A percentile compares a stretch with the other conserved stretches of the same genome.
phyloP scores from a whole-genome alignment of 2,113 vertebrate species.

The Rhynchomys soricoides region DNA sequence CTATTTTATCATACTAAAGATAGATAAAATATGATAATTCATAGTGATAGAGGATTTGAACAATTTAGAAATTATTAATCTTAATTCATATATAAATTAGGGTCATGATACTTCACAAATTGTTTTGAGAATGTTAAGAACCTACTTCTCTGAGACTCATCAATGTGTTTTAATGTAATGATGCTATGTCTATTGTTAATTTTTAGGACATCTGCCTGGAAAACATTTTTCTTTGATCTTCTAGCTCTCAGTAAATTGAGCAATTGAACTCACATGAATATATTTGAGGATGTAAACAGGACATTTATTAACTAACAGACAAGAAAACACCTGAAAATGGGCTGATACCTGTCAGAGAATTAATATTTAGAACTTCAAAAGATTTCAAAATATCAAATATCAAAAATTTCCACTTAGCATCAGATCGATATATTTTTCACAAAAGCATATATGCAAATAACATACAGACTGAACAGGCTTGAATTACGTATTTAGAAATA shows the following conservation, averaged over 20 bases:
- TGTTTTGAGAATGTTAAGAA: not conserved
- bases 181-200: not conserved
- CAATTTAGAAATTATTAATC: not conserved
- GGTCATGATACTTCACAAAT: not conserved
- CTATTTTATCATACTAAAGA: not conserved
- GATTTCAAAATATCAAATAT: too few relatives aligned
- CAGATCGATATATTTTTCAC: not conserved
- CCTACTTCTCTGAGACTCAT: not conserved
- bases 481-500: not conserved
- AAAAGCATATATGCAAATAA: not conserved
- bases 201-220: not conserved
- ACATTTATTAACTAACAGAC: not conserved
- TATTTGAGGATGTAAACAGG: not conserved
- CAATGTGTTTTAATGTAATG: slow-evolving; percentile 17
- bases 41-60: not conserved
- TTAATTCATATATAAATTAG: not conserved
- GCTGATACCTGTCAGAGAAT: not conserved
- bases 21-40: not conserved
- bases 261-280: not conserved
- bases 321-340: not conserved
- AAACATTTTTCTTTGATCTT: not conserved
- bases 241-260: slow-evolving; percentile 4
- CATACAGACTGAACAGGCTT: not conserved
- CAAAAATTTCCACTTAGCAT: not conserved
- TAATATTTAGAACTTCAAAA: not conserved